Conservation (phyloP, 2,113 vertebrate species). For the Caretta caretta region DNA sequence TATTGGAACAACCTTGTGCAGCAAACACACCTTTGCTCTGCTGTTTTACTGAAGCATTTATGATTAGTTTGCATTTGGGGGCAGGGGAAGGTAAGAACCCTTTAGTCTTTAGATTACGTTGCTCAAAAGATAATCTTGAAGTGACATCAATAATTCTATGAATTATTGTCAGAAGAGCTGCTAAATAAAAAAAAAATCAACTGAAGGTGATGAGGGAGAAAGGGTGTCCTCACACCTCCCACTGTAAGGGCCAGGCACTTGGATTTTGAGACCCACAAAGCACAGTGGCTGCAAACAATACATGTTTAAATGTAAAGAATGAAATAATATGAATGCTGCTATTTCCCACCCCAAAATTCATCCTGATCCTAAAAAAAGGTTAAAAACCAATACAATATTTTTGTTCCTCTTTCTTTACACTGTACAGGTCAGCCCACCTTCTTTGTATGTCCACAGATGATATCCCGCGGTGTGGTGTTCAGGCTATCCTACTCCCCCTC, state of each 20-base stretch:
- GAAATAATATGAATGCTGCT: not conserved
- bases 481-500: not conserved
- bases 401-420: not conserved
- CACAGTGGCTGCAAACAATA: fast-evolving
- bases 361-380: not conserved
- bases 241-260: not conserved
- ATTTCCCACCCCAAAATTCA: not conserved
- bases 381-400: not conserved
- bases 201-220: not conserved
- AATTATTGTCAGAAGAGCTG: not conserved
- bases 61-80: constrained; percentile 72
- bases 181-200: not conserved
- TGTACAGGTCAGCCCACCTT: not conserved
- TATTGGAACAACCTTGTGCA: constrained; percentile 69
- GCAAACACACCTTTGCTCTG: constrained; percentile 79
- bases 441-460: not conserved
- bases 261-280: not conserved
- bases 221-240: not conserved
- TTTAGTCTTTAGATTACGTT: constrained; percentile 40
- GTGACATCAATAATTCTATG: not conserved
- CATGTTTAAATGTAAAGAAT: not conserved
- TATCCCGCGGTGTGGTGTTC: not conserved
- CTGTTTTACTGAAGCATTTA: constrained; percentile 64
- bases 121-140: not conserved
- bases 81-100: constrained; percentile 43